Evolutionary conservation across 2,797 vertebrate genomes (phyloP).

Genomic region (Epinephelus awoara): DNA sequence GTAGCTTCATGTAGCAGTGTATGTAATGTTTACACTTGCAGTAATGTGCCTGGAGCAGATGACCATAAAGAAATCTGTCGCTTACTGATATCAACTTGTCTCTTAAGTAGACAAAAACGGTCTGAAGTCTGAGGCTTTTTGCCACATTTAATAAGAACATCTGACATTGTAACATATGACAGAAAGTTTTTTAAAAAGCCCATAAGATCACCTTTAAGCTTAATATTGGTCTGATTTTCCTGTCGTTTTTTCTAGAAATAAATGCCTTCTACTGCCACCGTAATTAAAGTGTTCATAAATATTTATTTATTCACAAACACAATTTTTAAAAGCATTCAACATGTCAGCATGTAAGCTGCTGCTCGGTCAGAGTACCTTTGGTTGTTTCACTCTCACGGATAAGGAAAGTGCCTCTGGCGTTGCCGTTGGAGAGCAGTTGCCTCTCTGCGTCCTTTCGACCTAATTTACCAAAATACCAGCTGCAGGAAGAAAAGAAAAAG

Average conservation of each 20-base stretch:
- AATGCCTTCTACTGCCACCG: neutral
- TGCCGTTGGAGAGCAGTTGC: slow-evolving; percentile 96
- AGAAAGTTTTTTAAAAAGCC: no score
- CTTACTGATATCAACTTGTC: no score
- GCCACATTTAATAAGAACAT: no score
- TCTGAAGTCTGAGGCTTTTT: no score
- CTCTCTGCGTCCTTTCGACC: slow-evolving; percentile 98
- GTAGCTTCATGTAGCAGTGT: no score
- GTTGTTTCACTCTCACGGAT: slow-evolving; percentile 99
- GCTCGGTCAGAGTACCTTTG: slow-evolving; percentile 90
- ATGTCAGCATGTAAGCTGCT: slow-evolving; percentile 1
- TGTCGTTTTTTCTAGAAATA: slow-evolving; percentile 18
- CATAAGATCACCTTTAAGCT: neutral
- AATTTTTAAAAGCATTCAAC: slow-evolving; percentile 24
- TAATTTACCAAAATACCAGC: slow-evolving; percentile 99
- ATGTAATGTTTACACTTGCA: no score
- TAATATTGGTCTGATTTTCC: neutral
- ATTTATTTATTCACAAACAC: no score
- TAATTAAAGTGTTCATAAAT: neutral
- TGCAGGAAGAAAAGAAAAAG: slow-evolving; percentile 66
- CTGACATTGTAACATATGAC: no score
- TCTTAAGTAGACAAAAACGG: no score
- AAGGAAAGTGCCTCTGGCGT: slow-evolving; percentile 98
- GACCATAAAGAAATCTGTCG: no score
- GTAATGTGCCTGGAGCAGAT: no score